Conservation (phyloP, 2,888 invertebrate genomes). For the Andrena trimmerana region DNA sequence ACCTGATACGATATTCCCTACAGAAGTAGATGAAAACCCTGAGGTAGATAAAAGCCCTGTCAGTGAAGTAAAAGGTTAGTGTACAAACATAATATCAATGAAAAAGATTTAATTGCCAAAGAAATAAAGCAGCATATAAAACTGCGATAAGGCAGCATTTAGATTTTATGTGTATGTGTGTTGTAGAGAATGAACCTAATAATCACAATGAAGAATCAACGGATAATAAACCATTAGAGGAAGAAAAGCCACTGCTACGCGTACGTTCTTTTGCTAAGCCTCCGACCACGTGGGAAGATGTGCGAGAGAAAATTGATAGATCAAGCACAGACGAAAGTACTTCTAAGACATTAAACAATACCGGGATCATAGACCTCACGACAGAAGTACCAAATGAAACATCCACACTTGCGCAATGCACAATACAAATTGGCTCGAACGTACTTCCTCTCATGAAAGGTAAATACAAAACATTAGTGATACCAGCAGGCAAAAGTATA, state of each 20-base stretch:
- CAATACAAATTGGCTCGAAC: slow-evolving; percentile 25
- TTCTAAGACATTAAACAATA: slow-evolving; percentile 3
- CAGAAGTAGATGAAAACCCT: not conserved
- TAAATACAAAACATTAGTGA: slow-evolving; percentile 36
- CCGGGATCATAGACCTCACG: slow-evolving; percentile 61
- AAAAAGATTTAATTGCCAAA: slow-evolving; percentile 24
- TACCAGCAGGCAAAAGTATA: slow-evolving; percentile 41
- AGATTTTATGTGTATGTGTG: slow-evolving; percentile 48
- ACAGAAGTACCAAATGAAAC: slow-evolving; percentile 29
- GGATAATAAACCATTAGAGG: slow-evolving; percentile 20
- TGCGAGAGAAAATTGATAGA: slow-evolving; percentile 53
- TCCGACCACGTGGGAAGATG: slow-evolving; percentile 77
- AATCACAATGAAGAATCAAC: slow-evolving; percentile 18
- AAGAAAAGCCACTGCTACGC: slow-evolving; percentile 71
- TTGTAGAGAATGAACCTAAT: slow-evolving; percentile 56
- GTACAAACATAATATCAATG: slow-evolving; percentile 37
- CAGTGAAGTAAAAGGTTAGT: slow-evolving; percentile 49
- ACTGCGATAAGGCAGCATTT: not conserved
- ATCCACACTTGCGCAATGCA: not conserved
- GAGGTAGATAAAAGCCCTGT: slow-evolving; percentile 5
- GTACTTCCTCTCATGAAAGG: slow-evolving; percentile 25
- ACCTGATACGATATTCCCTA: not conserved
- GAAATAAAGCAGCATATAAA: slow-evolving; percentile 17
- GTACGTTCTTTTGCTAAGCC: slow-evolving; percentile 81
- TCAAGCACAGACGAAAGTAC: not conserved